Base-by-base conservation (phyloP, 2,888 invertebrate species). In the Anoplius nigerrimus region DNA sequence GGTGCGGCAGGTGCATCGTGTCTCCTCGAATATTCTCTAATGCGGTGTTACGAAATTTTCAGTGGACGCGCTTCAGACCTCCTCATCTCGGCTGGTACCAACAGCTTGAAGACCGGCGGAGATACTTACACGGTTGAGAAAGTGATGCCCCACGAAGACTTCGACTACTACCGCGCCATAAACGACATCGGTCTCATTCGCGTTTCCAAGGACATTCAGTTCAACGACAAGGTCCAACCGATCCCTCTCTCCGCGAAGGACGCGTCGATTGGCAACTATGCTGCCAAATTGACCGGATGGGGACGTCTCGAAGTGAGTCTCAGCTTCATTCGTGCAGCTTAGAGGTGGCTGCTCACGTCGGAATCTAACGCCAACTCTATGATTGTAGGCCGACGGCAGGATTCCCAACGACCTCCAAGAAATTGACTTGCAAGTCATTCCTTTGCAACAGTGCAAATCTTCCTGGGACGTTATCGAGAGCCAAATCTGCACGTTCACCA, bases 401-500 rank as follows among this genome's bases (percentile, higher is more conserved):
- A 34, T 34, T 34, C 34, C 34, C 34, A 34, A 34, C 34, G 11
- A 13, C 11, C 34, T 34, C 1, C 84, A 86, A 71, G 54, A 68
- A 53, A 15, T 72, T 15, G 22, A 60, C 2, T 51, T 70, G 16
- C 62, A 71, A 42, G 72, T 84, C 13, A 75, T 79, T 16, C 61
- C 75, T 0, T 70, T 74, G 20, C 2, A 42, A 3, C 52, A 60
- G 8, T 85, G 85, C 64, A 66, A 70, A 51, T 0, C 11, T 2
- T 2, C 55, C 4, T 78, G 79, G 16, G 55, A 67, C 22, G 71
- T 84, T 5, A 71, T 57, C 0, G 58, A 76, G n/a, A 78, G 75
- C 16, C 83, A 86, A 11, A 81, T 87, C 18, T 87, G 86, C 45
- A 85, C 86, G 15, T 76, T 84, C 42, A 84, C 86, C 0, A 77